phyloP scores from a whole-genome alignment of 2,888 invertebrate genomes.

The Heteromyza rotundicornis region DNA sequence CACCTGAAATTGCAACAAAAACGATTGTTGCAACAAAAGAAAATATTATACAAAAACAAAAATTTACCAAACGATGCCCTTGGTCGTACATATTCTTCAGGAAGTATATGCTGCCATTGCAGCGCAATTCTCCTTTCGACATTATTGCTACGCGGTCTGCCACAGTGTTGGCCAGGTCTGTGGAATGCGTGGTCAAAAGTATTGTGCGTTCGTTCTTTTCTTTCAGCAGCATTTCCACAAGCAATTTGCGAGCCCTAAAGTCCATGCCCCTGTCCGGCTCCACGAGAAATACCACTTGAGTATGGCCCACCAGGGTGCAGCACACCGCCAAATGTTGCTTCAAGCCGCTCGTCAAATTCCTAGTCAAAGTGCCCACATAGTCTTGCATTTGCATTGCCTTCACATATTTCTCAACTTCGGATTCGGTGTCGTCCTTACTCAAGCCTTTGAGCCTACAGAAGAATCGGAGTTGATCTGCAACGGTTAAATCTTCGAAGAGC shows the following conservation, averaged over 20 bases:
- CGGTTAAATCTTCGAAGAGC: conserved; percentile 69
- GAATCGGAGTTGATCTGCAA: conserved; percentile 80
- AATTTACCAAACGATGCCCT: conserved; percentile 73
- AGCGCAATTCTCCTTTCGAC: conserved; percentile 78
- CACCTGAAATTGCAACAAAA: neutral
- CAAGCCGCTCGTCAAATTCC: conserved; percentile 72
- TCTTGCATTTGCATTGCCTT: conserved; percentile 68
- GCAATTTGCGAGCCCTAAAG: conserved; percentile 74
- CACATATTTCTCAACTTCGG: conserved; percentile 70
- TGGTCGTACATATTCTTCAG: conserved; percentile 84
- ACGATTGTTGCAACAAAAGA: too few species aligned
- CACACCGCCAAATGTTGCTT: conserved; percentile 75
- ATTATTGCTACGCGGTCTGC: conserved; percentile 87
- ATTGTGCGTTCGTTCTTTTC: conserved; percentile 77
- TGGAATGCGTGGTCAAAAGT: conserved; percentile 81
- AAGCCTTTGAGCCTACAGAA: conserved; percentile 75
- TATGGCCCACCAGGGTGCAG: conserved; percentile 75
- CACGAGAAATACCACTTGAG: conserved; percentile 74
- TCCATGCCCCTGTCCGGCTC: conserved; percentile 85
- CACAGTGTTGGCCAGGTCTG: conserved; percentile 84
- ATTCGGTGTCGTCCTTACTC: conserved; percentile 58
- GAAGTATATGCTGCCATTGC: conserved; percentile 79
- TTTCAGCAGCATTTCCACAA: conserved; percentile 79
- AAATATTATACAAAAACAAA: too few species aligned
- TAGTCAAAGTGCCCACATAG: conserved; percentile 66